Conservation (phyloP, 2,888 invertebrate genomes). For the Serripes groenlandicus region DNA sequence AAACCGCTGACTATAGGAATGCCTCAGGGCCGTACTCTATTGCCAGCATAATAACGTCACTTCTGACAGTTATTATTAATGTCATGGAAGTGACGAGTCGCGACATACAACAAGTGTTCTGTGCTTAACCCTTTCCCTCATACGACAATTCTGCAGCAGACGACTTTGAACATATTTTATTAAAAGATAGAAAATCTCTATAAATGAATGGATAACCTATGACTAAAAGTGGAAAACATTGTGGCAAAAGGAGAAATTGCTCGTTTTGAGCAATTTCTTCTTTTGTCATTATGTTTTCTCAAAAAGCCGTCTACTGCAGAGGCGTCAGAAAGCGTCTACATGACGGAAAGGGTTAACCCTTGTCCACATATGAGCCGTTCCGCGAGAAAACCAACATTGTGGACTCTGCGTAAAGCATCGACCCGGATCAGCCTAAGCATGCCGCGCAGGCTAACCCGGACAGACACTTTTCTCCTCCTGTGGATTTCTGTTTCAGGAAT, state of each 20-base stretch:
- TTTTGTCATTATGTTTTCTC: background rate
- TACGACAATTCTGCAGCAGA: background rate
- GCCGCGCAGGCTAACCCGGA: no score
- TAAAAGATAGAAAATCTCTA: no score
- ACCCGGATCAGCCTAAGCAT: no score
- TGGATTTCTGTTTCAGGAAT: no score
- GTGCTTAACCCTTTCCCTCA: no score
- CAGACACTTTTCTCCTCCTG: no score
- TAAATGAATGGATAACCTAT: no score
- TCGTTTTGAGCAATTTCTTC: background rate
- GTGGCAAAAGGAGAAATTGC: background rate
- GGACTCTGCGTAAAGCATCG: no score
- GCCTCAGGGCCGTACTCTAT: slow-evolving; percentile 5
- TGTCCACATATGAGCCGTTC: no score
- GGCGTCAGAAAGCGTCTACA: background rate
- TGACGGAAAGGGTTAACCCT: background rate
- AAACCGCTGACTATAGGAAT: background rate
- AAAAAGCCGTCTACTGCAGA: background rate
- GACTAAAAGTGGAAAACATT: background rate
- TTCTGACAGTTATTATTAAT: slow-evolving; percentile 27
- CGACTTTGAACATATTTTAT: background rate
- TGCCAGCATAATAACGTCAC: slow-evolving; percentile 16
- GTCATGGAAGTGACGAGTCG: background rate
- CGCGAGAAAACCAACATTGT: no score
- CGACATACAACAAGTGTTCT: no score